Conservation (phyloP, 2,113 vertebrate species). For the Motacilla tschutschensis region DNA sequence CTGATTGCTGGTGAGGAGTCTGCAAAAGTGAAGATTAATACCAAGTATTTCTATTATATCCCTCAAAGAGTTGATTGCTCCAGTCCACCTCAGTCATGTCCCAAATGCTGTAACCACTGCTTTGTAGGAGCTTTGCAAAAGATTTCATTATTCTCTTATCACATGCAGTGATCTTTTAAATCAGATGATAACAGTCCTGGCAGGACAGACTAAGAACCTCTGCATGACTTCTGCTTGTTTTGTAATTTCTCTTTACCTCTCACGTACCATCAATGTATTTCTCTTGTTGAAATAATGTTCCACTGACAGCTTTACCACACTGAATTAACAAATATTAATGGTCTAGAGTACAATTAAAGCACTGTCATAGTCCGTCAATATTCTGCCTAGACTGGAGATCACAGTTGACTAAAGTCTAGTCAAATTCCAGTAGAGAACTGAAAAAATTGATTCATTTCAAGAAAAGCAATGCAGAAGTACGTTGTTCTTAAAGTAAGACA, state of each 20-base stretch:
- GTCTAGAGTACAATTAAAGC: not conserved
- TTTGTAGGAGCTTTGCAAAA: not conserved
- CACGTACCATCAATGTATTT: not conserved
- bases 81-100: not conserved
- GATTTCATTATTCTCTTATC: not conserved
- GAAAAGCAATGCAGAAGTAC: not conserved
- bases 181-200: not conserved
- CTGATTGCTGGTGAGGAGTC: not conserved
- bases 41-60: not conserved
- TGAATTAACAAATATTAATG: not conserved
- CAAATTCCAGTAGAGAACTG: not conserved
- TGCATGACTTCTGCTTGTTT: not conserved
- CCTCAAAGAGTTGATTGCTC: not conserved
- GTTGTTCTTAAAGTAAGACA: not conserved
- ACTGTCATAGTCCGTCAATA: not conserved
- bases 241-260: not conserved
- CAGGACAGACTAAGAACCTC: not conserved
- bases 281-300: not conserved
- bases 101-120: not conserved
- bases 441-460: not conserved
- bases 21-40: not conserved
- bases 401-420: not conserved
- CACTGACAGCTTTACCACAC: not conserved
- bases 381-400: not conserved
- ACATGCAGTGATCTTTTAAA: not conserved